Evolutionary conservation across 2,797 vertebrate species (phyloP).

Genomic region (Smutsia temminckii): DNA sequence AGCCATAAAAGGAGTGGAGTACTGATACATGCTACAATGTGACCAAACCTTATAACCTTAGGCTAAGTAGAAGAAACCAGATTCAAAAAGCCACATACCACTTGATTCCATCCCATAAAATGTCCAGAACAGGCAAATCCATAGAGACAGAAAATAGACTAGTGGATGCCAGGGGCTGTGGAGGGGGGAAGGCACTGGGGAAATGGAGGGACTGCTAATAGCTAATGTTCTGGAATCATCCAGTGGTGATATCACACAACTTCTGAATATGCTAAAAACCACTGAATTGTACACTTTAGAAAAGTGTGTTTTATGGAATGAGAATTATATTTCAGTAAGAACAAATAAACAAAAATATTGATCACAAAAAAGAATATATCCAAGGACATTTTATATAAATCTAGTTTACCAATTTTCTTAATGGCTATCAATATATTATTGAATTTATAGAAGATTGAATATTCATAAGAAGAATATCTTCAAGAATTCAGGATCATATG

Average conservation of each 20-base stretch:
- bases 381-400: neutral
- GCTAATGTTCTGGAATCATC: neutral
- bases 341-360: neutral
- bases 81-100: neutral
- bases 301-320: neutral
- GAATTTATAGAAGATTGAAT: neutral
- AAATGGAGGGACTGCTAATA: neutral
- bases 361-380: neutral
- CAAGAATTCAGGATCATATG: neutral
- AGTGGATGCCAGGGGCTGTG: neutral
- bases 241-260: neutral
- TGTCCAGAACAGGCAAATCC: no score
- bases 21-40: no score
- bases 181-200: neutral
- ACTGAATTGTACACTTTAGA: neutral
- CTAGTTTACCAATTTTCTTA: neutral
- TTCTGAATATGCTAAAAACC: neutral
- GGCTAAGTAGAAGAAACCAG: neutral
- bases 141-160: neutral
- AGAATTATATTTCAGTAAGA: neutral
- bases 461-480: neutral
- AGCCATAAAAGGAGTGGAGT: neutral
- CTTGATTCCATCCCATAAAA: neutral
- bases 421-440: neutral
- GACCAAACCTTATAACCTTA: neutral